These are phyloP conservation scores for Manis crassicaudata DNA, from an alignment of 2,797 vertebrate genomes.

Conservation along the genomic window DNA sequence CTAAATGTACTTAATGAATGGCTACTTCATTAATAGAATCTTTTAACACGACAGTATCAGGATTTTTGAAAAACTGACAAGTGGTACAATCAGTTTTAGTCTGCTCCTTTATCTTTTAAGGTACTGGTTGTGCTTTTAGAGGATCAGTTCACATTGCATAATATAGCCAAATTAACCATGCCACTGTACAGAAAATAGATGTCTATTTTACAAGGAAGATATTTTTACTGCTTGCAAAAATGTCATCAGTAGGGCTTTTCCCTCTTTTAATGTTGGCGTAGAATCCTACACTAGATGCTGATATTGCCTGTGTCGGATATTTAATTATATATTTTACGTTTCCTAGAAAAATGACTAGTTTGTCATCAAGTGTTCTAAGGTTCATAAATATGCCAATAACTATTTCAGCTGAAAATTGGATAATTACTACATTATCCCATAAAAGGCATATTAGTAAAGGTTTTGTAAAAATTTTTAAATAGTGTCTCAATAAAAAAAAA, in stretches of 20 bases:
- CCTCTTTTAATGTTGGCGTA: not conserved
- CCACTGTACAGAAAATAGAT: not conserved
- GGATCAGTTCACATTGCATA: not conserved
- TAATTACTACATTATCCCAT: not conserved
- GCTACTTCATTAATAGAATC: not conserved
- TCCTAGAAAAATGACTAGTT: not conserved
- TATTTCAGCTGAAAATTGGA: not conserved
- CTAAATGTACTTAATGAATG: constrained; percentile 2
- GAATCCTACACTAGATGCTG: not conserved
- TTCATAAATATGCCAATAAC: not conserved
- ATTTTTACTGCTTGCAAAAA: not conserved
- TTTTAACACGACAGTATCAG: not conserved
- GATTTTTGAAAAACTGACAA: not conserved
- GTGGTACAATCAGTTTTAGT: not conserved
- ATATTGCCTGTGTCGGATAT: not conserved
- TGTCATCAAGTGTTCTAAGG: not conserved
- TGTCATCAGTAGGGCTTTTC: not conserved
- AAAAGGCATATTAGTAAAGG: not conserved
- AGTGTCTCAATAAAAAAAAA: not conserved
- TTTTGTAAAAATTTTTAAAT: not conserved
- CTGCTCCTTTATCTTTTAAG: not conserved
- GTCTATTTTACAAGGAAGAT: not conserved
- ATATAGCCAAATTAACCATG: not conserved
- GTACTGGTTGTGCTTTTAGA: not conserved
- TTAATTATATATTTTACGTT: not conserved